Conservation (phyloP, 2,113 vertebrate species). For the Dipodomys merriami region DNA sequence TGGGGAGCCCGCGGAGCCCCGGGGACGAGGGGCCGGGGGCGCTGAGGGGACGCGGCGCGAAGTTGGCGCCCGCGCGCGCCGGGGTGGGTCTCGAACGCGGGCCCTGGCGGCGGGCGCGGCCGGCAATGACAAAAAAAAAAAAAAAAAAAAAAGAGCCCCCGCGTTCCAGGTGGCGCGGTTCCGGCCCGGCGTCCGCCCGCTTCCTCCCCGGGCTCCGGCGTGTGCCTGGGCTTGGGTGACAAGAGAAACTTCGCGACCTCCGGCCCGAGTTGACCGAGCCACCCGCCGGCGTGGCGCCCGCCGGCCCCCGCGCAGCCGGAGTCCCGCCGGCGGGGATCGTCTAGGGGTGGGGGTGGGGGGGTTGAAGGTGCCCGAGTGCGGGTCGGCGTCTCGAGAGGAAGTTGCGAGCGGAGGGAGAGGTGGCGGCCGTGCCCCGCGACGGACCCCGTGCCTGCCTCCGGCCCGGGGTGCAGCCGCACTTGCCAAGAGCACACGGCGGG, state of each 20-base stretch:
- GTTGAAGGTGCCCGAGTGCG: neutral
- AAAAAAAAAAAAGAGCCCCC: neutral
- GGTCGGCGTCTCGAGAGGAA: slow-evolving; percentile 52
- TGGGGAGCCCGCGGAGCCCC: no score
- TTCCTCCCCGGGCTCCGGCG: neutral
- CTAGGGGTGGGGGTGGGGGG: neutral
- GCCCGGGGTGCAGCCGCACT: neutral
- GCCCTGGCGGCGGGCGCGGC: neutral
- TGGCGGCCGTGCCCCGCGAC: neutral
- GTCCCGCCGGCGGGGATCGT: neutral
- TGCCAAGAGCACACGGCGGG: neutral
- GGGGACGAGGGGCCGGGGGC: neutral
- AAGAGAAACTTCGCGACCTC: slow-evolving; percentile 31
- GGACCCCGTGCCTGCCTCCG: neutral
- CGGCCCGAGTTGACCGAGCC: neutral
- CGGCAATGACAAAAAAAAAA: neutral
- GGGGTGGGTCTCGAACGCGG: neutral
- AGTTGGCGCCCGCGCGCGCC: slow-evolving; percentile 39
- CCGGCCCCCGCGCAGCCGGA: neutral
- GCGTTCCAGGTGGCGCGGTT: neutral
- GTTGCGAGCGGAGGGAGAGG: slow-evolving; percentile 27
- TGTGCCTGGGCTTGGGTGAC: neutral
- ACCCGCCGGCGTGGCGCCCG: neutral
- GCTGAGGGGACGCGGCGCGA: neutral
- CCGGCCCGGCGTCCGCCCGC: neutral